A percentile compares a stretch with the other conserved stretches of the same genome.
Evolutionary conservation across 2,888 invertebrate species (phyloP).

Genomic region (Andrena camellia): DNA sequence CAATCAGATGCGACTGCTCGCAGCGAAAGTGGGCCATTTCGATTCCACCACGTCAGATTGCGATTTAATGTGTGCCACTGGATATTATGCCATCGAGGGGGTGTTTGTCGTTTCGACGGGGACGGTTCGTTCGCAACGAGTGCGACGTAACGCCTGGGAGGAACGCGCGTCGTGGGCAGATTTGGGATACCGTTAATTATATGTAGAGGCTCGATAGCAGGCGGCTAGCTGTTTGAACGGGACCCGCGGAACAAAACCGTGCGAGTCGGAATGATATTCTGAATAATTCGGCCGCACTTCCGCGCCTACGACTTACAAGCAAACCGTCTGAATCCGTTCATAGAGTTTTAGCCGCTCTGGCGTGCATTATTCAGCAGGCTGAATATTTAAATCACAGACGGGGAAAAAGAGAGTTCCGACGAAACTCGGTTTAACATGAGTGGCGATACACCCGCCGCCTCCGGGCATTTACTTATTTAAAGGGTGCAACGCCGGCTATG

Average conservation of each 20-base stretch:
- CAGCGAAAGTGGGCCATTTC: not conserved
- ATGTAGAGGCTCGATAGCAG: not conserved
- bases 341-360: slow-evolving; percentile 74
- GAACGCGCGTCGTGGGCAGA: not conserved
- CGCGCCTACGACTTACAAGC: slow-evolving; percentile 60
- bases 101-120: not conserved
- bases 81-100: not conserved
- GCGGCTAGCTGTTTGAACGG: slow-evolving; percentile 29
- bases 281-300: slow-evolving; percentile 62
- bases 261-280: slow-evolving; percentile 60
- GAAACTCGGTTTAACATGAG: slow-evolving; percentile 74
- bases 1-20: not conserved
- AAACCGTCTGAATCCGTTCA: slow-evolving; percentile 72
- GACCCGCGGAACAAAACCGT: slow-evolving; percentile 47
- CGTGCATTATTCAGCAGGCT: slow-evolving; percentile 76
- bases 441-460: slow-evolving; percentile 66
- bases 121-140: not conserved
- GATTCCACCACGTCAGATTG: not conserved
- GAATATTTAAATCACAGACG: slow-evolving; percentile 74
- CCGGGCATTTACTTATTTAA: slow-evolving; percentile 59
- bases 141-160: not conserved
- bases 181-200: slow-evolving; percentile 35
- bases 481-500: slow-evolving; percentile 48
- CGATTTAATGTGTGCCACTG: not conserved
- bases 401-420: slow-evolving; percentile 66